Percentiles rank a stretch among this genome's conserved stretches.
Conservation (phyloP, 2,888 invertebrate genomes). For the Lissonota sp. region DNA sequence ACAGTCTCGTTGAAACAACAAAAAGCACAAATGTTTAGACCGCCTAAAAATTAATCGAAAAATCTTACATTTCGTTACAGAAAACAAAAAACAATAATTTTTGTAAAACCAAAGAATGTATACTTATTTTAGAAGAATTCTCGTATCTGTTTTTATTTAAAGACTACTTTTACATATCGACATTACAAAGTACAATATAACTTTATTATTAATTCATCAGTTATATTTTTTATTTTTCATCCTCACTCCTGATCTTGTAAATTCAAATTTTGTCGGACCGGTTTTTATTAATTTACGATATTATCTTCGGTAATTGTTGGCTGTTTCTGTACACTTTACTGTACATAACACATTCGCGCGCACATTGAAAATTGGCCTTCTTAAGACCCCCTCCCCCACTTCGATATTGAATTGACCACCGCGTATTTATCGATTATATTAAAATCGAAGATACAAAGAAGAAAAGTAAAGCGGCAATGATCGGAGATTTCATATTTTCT, state of each 20-base stretch:
- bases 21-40: constrained; percentile 76
- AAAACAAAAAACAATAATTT: constrained; percentile 12
- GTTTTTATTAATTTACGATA: constrained; percentile 34
- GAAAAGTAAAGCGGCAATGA: constrained; percentile 10
- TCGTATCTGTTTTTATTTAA: constrained; percentile 74
- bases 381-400: not conserved
- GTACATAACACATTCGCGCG: constrained; percentile 31
- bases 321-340: constrained; percentile 54
- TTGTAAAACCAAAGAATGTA: constrained; percentile 36
- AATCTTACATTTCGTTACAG: not conserved
- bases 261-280: constrained; percentile 41
- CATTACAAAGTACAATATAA: constrained; percentile 80
- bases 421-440: constrained; percentile 7
- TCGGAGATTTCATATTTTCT: not conserved
- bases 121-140: constrained; percentile 71
- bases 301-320: constrained; percentile 56
- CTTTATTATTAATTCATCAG: constrained; percentile 69
- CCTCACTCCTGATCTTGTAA: constrained; percentile 11
- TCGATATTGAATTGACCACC: constrained; percentile 5
- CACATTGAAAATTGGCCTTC: not conserved
- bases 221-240: constrained; percentile 57
- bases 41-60: constrained; percentile 30
- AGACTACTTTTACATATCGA: constrained; percentile 76
- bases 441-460: constrained; percentile 30
- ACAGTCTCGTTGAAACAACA: constrained; percentile 85